Evolutionary conservation across 64 coral and sea anemone species (phyloP), one percentile per base, ranked within the genome.

Genomic region (Exaiptasia diaphana): DNA sequence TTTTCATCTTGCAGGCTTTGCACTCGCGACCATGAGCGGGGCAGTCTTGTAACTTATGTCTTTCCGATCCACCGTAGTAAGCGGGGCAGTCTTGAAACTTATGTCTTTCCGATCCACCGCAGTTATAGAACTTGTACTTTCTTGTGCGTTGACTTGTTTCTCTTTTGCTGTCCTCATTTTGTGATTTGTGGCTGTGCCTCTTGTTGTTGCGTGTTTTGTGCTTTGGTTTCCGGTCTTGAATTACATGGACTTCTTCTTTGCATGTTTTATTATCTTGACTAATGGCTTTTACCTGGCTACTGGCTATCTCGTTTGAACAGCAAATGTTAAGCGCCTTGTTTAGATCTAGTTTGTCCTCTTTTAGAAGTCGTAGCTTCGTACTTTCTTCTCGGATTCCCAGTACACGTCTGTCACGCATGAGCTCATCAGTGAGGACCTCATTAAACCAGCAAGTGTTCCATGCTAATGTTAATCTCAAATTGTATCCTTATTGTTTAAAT

Each of bases 231-330:
- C 53, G 53, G 4, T 14, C 53, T 9, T n/a, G 9, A 36, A 70
- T 37, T 2, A 70, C 67, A 5, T 41, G 69, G 2, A 73, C 18
- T 40, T 73, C 69, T 73, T 73, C 69, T 12, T 12, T 41, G 13
- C 13, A 43, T 40, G 39, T 40, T 40, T 42, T 73, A 18, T 39
- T 24, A 9, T 73, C 69, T 42, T 40, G 44, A 12, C 24, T 73
- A 36, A 73, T 73, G 36, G 39, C 40, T 73, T 73, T 73, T 41
- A 73, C 25, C 26, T 73, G 69, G 3, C 18, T 12, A 20, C 38
- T 73, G 15, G 69, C 69, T 43, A 73, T 44, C 46, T 73, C 69
- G 38, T 24, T 73, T 37, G 32, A 40, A 12, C 69, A 41, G 69
- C 41, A 73, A 36, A 73, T 70, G n/a, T n/a, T n/a, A n/a, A n/a